Evolutionary conservation across 2,797 vertebrate species (phyloP), one percentile per base, ranked within the genome.

Genomic region (Pteronotus mesoamericanus): DNA sequence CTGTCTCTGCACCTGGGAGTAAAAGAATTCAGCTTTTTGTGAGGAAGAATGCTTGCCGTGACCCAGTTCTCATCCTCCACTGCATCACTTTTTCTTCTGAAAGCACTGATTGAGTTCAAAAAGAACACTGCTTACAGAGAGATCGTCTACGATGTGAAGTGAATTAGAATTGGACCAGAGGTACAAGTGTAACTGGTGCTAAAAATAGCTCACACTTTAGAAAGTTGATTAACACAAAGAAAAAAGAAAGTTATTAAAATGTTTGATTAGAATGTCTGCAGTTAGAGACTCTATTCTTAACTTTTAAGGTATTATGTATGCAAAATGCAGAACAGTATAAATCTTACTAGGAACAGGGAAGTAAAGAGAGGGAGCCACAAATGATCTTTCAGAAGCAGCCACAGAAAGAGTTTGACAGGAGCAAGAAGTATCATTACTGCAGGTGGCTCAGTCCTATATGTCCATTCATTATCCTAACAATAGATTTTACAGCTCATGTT

Each of bases 21-120:
- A 29, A 79, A 75, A 96, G 90, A 92, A 86, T 66, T 92, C 75
- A 21, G 51, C 64, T 69, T 96, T 96, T 77, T 96, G 92, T 51
- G 85, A 94, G 22, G 72, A 71, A 94, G 92, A 94, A 91, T 53
- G 90, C 93, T 84, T 12, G 5, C 92, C 86, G 57, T 88, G 96
- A 95, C 97, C 97, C 89, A 96, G 78, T 97, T 97, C 97, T 95
- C 92, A 53, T 93, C 82, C 42, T 68, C 39, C 29, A 15, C 87
- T 34, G 55, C 93, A 51, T 85, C 92, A 61, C 66, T 96, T 69
- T 94, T 95, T 86, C 80, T 88, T 55, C 88, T 97, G 95, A 97
- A 97, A 97, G 96, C 89, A 6, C 96, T 83, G 96, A 97, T 92
- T 97, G 97, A 97, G 94, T 96, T 95, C 96, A 94, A 92, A 97